Evolutionary conservation across 2,113 vertebrate species (phyloP), one percentile per base, ranked within the genome.

Genomic region (Trichomycterus rosablanca): DNA sequence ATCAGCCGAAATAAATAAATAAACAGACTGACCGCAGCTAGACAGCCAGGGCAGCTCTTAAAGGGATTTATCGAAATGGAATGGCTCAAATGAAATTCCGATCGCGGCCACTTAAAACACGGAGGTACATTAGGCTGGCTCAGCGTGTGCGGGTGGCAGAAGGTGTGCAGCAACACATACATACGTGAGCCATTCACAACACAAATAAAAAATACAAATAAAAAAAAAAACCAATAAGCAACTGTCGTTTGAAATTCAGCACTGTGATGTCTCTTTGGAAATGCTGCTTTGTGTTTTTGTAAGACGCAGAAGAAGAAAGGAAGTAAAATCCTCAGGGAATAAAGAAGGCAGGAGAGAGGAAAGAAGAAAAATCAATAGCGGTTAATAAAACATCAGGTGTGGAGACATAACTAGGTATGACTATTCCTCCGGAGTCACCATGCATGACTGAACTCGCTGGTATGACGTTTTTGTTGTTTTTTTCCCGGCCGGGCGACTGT

Each of bases 341-440:
- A 71, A 62, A 16, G 28, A 53, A 61, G 42, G 35, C 20, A 46
- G 14, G 37, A 19, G 6, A 44, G 7, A 57, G 58, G 83, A 82
- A 81, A 72, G 75, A 74, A 79, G 67, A 71, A 93, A 94, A 97
- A 97, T 97, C 93, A 95, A 96, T 94, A 91, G 84, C 82, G 84
- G 88, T 95, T 97, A 96, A 96, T 96, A 97, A 97, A 97, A 97
- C 91, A 97, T 97, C 89, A 95, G 92, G 88, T 90, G 88, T 88
- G 86, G 88, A 94, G 90, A 93, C 89, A 92, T 92, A 92, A 98
- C 89, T 87, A 90, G 87, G 87, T 88, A 86, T 89, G 93, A 95
- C 91, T 93, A 92, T 88, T 87, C 87, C 79, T 83, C 83, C 59
- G 78, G 85, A 84, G 86, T 83, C 85, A 85, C 86, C 83, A 87